Conservation (phyloP, 1,140 invertebrate species). For the Pseudomyrmex pallidus region DNA sequence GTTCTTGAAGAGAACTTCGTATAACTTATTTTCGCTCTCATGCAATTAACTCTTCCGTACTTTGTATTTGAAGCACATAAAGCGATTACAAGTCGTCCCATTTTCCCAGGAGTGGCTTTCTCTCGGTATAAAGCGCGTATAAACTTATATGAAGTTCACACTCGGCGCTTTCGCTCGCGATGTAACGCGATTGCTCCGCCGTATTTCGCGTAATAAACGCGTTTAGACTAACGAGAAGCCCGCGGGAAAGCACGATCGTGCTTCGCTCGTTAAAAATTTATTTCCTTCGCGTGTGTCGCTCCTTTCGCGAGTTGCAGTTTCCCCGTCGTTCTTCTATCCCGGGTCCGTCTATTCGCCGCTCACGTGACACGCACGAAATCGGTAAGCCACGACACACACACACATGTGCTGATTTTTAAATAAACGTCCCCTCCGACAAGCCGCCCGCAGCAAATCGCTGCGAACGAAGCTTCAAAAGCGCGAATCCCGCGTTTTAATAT, state of each 20-base stretch:
- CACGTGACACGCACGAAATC: conserved; percentile 23
- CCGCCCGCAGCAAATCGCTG: neutral
- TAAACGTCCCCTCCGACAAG: conserved; percentile 52
- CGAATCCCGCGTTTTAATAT: neutral
- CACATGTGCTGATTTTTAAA: conserved; percentile 69
- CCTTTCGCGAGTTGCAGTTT: neutral
- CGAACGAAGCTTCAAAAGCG: neutral
- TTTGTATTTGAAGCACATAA: conserved; percentile 8
- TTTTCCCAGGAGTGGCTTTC: conserved; percentile 33
- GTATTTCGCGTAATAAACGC: conserved; percentile 43
- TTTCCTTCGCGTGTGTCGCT: conserved; percentile 63
- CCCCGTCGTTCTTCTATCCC: conserved; percentile 9
- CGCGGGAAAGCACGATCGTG: neutral
- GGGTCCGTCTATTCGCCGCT: neutral
- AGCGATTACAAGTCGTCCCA: conserved; percentile 45
- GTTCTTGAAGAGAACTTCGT: neutral
- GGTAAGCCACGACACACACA: conserved; percentile 29
- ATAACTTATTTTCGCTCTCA: conserved; percentile 9
- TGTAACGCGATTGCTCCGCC: neutral
- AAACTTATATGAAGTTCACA: conserved; percentile 55
- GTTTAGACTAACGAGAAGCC: conserved; percentile 51
- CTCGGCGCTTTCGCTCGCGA: neutral
- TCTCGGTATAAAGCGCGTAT: conserved; percentile 6
- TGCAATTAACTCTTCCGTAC: conserved; percentile 36
- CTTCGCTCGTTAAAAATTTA: conserved; percentile 65